These are phyloP conservation scores for Lasioglossum baleicum DNA, from an alignment of 1,140 invertebrate species.

Conservation along the genomic window DNA sequence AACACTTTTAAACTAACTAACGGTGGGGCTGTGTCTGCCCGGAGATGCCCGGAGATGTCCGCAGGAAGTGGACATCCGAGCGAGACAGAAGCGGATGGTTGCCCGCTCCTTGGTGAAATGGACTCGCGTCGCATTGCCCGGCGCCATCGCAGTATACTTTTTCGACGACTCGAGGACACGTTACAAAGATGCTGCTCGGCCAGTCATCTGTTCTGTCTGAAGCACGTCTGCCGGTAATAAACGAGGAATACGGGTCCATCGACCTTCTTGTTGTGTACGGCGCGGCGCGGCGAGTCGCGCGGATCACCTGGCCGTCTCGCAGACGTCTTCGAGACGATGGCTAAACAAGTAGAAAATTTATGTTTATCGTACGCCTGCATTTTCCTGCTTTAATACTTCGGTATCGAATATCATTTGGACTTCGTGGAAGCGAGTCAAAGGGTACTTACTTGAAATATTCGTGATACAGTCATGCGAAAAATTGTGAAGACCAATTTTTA, in stretches of 20 bases:
- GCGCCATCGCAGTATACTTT: conserved; percentile 41
- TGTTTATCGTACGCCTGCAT: no score
- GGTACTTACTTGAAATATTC: no score
- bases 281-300: no score
- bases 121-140: conserved; percentile 38
- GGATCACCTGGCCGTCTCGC: no score
- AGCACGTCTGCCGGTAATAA: neutral
- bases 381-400: no score
- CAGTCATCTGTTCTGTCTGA: conserved; percentile 9
- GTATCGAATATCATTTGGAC: no score
- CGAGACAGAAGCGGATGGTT: conserved; percentile 25
- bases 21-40: conserved; percentile 24
- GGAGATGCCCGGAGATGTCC: conserved; percentile 47
- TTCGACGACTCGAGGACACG: conserved; percentile 17
- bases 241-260: neutral
- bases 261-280: no score
- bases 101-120: conserved; percentile 17
- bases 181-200: neutral
- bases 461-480: no score
- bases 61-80: conserved; percentile 18
- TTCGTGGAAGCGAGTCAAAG: no score
- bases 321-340: no score
- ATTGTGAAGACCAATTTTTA: no score
- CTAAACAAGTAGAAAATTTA: no score
- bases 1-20: conserved; percentile 64